A percentile compares a stretch with the other conserved stretches of the same genome.
Evolutionary conservation across 2,888 invertebrate genomes (phyloP).

Genomic region (Deroplatys truncata): DNA sequence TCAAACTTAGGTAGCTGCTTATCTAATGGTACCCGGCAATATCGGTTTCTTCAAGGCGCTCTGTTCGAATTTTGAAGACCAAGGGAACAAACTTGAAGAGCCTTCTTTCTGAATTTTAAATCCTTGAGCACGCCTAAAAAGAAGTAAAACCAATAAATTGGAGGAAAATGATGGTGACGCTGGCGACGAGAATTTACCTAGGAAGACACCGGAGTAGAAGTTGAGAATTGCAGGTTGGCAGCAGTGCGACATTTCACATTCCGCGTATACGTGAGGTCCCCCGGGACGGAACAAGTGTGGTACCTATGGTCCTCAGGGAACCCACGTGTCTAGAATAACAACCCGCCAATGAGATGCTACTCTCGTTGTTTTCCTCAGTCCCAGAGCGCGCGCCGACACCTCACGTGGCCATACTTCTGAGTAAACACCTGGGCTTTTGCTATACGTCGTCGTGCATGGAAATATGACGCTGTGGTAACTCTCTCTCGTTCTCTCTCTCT

Average conservation of each 20-base stretch:
- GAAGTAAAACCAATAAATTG: background rate
- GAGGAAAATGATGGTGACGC: background rate
- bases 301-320: background rate
- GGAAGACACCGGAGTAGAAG: background rate
- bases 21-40: no score
- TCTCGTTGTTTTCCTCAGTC: background rate
- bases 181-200: background rate
- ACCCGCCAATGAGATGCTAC: background rate
- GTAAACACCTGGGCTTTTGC: background rate
- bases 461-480: no score
- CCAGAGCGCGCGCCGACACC: background rate
- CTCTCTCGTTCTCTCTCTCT: no score
- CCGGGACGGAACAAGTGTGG: background rate
- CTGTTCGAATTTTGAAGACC: no score
- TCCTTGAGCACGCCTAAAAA: no score
- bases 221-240: background rate
- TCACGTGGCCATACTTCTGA: background rate
- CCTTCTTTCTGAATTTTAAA: no score
- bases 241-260: background rate
- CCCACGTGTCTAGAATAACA: background rate
- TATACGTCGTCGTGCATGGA: background rate
- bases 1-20: no score
- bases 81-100: no score
- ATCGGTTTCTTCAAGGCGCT: no score
- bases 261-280: background rate